Evolutionary conservation across 2,797 vertebrate genomes (phyloP), one percentile per base, ranked within the genome.

Genomic region (Anabacerthia variegaticeps): DNA sequence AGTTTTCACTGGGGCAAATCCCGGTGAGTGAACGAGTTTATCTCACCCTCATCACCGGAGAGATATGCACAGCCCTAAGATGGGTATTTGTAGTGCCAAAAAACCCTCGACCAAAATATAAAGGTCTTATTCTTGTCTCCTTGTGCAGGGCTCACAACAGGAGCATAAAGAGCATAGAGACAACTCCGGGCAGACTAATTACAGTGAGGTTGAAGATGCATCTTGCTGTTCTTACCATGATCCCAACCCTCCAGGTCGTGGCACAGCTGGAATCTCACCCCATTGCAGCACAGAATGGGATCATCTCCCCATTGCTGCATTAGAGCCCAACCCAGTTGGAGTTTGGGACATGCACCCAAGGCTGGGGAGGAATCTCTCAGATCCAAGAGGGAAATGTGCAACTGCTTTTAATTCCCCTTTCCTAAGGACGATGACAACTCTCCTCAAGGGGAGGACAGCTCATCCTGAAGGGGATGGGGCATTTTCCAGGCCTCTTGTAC

Each of bases 1-100:
- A 7, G 74, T 55, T 97, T 97, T 91, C 92, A 79, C 61, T 6
- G 55, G 72, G 87, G 78, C 86, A 96, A 96, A 93, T 55, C 95
- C 87, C 72, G 4, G 44, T 23, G 92, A 95, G 94, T 91, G 74
- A 93, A 78, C 79, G 91, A 36, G 54, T 93, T 92, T 92, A 93
- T 67, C 63, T 56, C 52, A 22, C 77, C 78, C 72, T 85, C 91
- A 84, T 87, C 91, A 90, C 80, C 16, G 9, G 21, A 54, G 27
- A 80, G 56, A 77, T 34, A 21, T 17, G 26, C 80, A 30, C 61
- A 61, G 71, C 89, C 68, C 74, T 1, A 23, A 69, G 59, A 79
- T n/a, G 49, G 28, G 46, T 56, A 68, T 52, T 78, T 51, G 78
- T 10, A 12, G 72, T 15, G 39, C 71, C 80, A 61, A 82, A 80